Conservation (phyloP, 1,140 invertebrate species). For the Heliconius melpomene region DNA sequence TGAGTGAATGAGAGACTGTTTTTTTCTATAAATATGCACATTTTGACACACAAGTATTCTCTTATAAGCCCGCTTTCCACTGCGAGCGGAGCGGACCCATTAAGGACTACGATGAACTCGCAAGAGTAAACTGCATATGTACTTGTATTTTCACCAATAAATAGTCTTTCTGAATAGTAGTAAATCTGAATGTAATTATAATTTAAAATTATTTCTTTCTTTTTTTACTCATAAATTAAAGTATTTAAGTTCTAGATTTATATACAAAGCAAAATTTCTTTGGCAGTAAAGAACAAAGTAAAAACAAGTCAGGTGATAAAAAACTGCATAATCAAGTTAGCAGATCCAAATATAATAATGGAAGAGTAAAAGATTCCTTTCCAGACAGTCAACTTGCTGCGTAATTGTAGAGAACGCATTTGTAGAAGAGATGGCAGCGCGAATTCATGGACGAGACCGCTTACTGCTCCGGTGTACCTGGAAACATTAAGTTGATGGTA, state of each 20-base stretch:
- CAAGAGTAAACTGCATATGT: too few relatives aligned
- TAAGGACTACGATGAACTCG: too few relatives aligned
- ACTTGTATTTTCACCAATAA: too few relatives aligned
- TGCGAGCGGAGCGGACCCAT: too few relatives aligned
- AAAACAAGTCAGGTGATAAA: conserved; percentile 75
- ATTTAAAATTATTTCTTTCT: too few relatives aligned
- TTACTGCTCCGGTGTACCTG: conserved; percentile 93
- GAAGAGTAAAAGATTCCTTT: conserved; percentile 82
- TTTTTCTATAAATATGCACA: too few relatives aligned
- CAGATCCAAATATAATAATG: conserved; percentile 86
- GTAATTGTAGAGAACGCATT: conserved; percentile 84
- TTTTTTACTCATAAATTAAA: not conserved
- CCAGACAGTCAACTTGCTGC: conserved; percentile 82
- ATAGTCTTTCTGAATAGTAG: too few relatives aligned
- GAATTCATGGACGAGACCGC: conserved; percentile 94
- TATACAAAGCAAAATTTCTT: not conserved
- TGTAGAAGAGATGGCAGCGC: conserved; percentile 90
- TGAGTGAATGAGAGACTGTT: too few relatives aligned
- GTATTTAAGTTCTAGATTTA: not conserved
- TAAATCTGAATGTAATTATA: too few relatives aligned
- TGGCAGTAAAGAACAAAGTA: not conserved
- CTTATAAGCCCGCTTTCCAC: too few relatives aligned
- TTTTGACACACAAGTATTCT: too few relatives aligned
- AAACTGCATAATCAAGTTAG: conserved; percentile 91
- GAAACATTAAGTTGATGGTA: not conserved